Conservation (phyloP, 2,113 vertebrate species). For the Mellivora capensis region DNA sequence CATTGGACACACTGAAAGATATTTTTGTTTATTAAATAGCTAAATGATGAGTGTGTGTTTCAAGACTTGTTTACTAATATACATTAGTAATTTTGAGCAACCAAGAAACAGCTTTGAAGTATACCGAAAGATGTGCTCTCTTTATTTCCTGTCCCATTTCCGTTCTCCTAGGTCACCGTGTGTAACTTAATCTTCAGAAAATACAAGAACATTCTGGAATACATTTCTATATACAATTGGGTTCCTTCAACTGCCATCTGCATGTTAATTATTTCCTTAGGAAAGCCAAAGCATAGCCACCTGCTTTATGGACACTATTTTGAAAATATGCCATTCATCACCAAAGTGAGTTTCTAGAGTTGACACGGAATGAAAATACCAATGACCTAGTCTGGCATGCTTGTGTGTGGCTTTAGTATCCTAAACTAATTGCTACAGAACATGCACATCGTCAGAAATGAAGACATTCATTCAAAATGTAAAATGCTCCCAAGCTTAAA, state of each 20-base stretch:
- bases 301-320: background rate
- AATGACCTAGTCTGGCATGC: background rate
- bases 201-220: background rate
- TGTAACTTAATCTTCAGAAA: slow-evolving; percentile 4
- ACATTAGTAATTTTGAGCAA: background rate
- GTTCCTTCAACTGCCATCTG: background rate
- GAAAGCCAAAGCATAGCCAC: background rate
- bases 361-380: slow-evolving; percentile 41
- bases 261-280: slow-evolving; percentile 4
- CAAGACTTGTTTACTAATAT: slow-evolving; percentile 22
- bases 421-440: background rate
- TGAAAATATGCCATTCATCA: background rate
- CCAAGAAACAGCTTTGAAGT: background rate
- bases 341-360: slow-evolving; percentile 21
- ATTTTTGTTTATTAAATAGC: background rate
- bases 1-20: background rate
- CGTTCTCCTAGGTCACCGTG: background rate
- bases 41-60: background rate
- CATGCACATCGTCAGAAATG: slow-evolving; percentile 24
- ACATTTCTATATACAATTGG: background rate
- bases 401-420: background rate
- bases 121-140: background rate
- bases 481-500: slow-evolving; percentile 10
- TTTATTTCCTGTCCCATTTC: background rate
- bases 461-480: slow-evolving; percentile 46